These are phyloP conservation scores for Acyrthosiphon pisum DNA, from an alignment of 1,140 invertebrate species.

Conservation along the genomic window DNA sequence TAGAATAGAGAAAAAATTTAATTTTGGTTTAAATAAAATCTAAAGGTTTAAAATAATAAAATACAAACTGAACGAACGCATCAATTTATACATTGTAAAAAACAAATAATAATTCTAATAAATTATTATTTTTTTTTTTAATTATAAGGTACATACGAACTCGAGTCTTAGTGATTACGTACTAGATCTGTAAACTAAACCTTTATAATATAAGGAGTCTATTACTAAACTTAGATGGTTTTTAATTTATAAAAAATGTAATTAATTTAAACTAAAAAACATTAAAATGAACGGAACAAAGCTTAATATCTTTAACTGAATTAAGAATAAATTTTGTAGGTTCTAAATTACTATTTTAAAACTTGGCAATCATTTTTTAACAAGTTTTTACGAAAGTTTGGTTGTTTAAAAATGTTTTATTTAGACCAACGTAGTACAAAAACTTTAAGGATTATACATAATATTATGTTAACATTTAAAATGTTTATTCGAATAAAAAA, in stretches of 20 bases:
- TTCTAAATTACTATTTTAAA: slow-evolving; percentile 5
- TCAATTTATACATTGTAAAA: background rate
- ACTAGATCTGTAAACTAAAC: background rate
- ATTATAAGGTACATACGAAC: background rate
- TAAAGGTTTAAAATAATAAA: background rate
- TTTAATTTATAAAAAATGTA: slow-evolving; percentile 2
- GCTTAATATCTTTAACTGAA: background rate
- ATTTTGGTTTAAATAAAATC: background rate
- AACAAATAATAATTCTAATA: background rate
- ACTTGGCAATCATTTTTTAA: background rate
- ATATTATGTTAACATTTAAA: background rate
- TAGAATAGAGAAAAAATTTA: background rate
- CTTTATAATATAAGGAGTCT: background rate
- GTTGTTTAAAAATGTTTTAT: background rate
- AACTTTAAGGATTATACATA: background rate
- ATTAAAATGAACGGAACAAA: background rate
- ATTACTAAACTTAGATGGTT: background rate
- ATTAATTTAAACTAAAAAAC: background rate
- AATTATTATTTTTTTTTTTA: background rate
- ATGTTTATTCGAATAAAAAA: background rate
- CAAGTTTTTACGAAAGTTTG: background rate
- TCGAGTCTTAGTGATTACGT: background rate
- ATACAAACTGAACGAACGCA: background rate
- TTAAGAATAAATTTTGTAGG: background rate
- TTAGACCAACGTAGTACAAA: background rate